Evolutionary conservation across 1,140 invertebrate genomes (phyloP).

Genomic region (Nephila pilipes): DNA sequence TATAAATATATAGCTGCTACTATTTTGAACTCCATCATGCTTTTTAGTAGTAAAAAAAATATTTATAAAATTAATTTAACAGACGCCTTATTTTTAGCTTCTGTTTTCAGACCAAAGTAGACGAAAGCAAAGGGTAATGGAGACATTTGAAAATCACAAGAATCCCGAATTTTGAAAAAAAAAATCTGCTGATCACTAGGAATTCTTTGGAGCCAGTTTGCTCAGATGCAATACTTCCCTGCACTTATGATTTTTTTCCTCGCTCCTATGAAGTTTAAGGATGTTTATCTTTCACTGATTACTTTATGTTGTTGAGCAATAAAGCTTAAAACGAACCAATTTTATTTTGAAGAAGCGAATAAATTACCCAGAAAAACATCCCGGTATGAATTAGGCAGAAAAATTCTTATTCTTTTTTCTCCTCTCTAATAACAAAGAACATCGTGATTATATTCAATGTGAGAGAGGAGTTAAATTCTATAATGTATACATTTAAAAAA

Average conservation of each 20-base stretch:
- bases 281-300: too few relatives aligned
- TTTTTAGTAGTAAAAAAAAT: constrained; percentile 19
- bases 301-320: too few relatives aligned
- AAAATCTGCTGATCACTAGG: neutral
- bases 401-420: too few relatives aligned
- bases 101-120: neutral
- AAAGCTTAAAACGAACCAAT: too few relatives aligned
- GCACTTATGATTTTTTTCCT: neutral
- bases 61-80: constrained; percentile 62
- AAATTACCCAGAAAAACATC: too few relatives aligned
- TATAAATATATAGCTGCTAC: constrained; percentile 60
- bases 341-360: too few relatives aligned
- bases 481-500: too few relatives aligned
- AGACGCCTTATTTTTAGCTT: constrained; percentile 52
- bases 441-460: too few relatives aligned
- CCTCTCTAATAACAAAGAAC: too few relatives aligned
- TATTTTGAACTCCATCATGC: constrained; percentile 55
- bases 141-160: constrained; percentile 5
- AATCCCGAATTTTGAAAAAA: constrained; percentile 42
- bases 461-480: too few relatives aligned
- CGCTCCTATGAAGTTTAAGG: too few relatives aligned
- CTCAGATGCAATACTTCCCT: neutral
- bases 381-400: too few relatives aligned
- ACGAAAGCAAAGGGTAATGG: constrained; percentile 15
- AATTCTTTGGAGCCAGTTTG: neutral